Percentiles rank a stretch among this genome's conserved stretches.
Evolutionary conservation across 1,140 invertebrate species (phyloP).

Genomic region (Dreissena rostriformis): DNA sequence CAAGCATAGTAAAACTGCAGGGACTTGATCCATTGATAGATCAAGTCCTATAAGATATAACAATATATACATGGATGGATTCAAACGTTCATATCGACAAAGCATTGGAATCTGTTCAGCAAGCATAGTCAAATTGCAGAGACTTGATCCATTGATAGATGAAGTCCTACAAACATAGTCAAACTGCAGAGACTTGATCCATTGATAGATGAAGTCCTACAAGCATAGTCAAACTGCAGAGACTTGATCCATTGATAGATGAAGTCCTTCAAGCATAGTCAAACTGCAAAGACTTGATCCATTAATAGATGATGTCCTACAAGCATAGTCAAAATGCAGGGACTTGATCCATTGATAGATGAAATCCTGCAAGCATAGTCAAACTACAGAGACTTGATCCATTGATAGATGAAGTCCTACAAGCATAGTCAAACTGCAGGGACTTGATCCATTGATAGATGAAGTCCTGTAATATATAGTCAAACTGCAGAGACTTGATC

Average conservation of each 20-base stretch:
- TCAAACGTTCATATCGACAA: neutral
- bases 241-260: no score
- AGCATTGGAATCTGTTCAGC: no score
- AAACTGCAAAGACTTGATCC: constrained; percentile 39
- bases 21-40: constrained; percentile 45
- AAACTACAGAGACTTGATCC: no score
- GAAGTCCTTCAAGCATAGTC: no score
- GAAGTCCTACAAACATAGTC: constrained; percentile 34
- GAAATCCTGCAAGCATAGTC: no score
- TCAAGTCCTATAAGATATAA: constrained; percentile 16
- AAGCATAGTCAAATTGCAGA: no score
- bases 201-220: constrained; percentile 35
- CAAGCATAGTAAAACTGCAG: constrained; percentile 40
- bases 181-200: constrained; percentile 39
- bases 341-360: no score
- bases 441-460: no score
- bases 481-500: no score
- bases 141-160: constrained; percentile 3
- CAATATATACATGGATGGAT: neutral
- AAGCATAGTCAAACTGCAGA: neutral
- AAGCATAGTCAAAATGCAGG: neutral
- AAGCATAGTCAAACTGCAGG: no score
- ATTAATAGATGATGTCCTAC: constrained; percentile 32
- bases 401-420: no score
- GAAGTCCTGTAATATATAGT: no score